Evolutionary conservation across 2,888 invertebrate species (phyloP), one percentile per base, ranked within the genome.

Genomic region (Pteria penguin): DNA sequence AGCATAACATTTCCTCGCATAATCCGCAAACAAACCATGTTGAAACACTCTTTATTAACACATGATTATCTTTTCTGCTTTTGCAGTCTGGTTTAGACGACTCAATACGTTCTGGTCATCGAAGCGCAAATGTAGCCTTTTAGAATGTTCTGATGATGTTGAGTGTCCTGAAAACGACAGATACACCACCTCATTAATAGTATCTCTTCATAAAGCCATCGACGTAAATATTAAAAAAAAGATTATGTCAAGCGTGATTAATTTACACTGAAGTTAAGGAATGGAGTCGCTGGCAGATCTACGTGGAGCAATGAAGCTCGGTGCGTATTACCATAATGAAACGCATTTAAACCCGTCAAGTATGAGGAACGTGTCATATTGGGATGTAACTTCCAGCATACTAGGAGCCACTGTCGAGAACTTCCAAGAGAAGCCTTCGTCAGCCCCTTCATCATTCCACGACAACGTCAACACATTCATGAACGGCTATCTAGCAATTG

Each of bases 401-500:
- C 24, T 60, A 4, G 27, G 60, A 8, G 27, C 14, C 11, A 45
- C 45, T 14, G n/a, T n/a, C n/a, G n/a, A n/a, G n/a, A n/a, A n/a
- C n/a, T n/a, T n/a, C n/a, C 45, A 8, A 11, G 60, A 11, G 27
- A 24, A 18, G 27, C 4, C 14, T n/a, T 22, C 60, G 3, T 26
- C 60, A 4, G 14, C 26, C 8, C 60, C 22, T 14, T 27, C 60
- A 26, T 52, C 5, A 14, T n/a, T 58, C 18, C 57, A 45, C 11
- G 33, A 32, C 33, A 45, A 58, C 31, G 26, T 11, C 22, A 27
- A 77, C 29, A 61, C 72, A 69, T 87, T 83, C 73, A 76, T 90
- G 24, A 88, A 89, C 65, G 90, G 90, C 27, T 83, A 90, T 14
- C 71, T 87, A 36, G 88, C 88, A 0, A 83, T 86, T 18, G 79